phyloP scores from a whole-genome alignment of 2,888 invertebrate species.

The Andrena camellia region DNA sequence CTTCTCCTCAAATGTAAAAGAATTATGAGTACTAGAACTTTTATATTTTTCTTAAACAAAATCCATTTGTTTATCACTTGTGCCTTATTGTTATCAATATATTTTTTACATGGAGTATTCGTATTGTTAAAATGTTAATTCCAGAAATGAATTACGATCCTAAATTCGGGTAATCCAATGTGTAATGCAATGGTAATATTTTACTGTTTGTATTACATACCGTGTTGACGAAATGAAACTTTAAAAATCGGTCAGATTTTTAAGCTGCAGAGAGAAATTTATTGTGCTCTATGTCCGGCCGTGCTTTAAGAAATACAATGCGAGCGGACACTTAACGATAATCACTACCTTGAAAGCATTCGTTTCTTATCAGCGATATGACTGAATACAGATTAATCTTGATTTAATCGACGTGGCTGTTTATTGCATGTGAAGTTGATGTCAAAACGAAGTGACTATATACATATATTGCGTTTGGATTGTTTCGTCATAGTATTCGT shows the following conservation, averaged over 20 bases:
- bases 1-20: not conserved
- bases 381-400: constrained; percentile 36
- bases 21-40: too few species aligned
- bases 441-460: not conserved
- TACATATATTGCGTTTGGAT: not conserved
- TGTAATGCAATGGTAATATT: not conserved
- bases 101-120: not conserved
- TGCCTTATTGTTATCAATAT: not conserved
- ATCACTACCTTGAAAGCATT: constrained; percentile 46
- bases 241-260: not conserved
- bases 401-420: constrained; percentile 42
- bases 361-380: constrained; percentile 54
- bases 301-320: constrained; percentile 25
- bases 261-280: not conserved
- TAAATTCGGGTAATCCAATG: not conserved
- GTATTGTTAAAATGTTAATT: not conserved
- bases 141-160: not conserved
- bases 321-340: constrained; percentile 2
- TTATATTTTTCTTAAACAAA: not conserved
- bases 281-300: not conserved
- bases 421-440: constrained; percentile 18
- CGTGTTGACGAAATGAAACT: not conserved
- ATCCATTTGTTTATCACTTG: not conserved
- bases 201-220: constrained; percentile 16
- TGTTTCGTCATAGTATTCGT: not conserved